Base-by-base conservation (phyloP, 2,797 vertebrate species). In the Monodelphis domestica region DNA sequence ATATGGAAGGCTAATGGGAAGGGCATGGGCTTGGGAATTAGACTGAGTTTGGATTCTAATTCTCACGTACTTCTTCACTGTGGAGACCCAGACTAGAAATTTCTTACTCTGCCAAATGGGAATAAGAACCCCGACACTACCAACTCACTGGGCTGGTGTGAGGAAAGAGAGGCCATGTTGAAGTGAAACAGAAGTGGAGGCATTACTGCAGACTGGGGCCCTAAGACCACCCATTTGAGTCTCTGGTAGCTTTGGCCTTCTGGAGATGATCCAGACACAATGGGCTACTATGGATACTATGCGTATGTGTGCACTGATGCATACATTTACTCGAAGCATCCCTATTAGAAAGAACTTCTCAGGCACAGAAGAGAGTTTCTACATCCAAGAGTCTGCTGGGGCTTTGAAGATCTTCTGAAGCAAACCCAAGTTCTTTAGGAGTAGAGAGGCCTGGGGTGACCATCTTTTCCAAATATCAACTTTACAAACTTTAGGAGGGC, bases 91-190 rank as follows among this genome's bases (percentile, higher is more conserved):
- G 93, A 87, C 12, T 89, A 90, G 70, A 93, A 5, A 54, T 17
- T 91, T 95, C 7, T 29, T 91, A 54, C 88, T 91, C 84, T 93
- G 53, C 90, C 92, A 94, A 91, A 88, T 54, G 57, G 87, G 7
- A 6, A 91, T 89, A 14, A 87, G 45, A 88, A 9, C 89, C 17
- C 1, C 28, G 54, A 6, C 9, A 24, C 55, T 52, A 89, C 24
- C 56, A 15, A 1, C 14, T 15, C 17, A n/a, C 15, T 38, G 92
- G 55, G 89, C 53, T 17, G 38, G 11, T 87, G 17, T 38, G 12
- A 96, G 93, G 7, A 90, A n/a, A n/a, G n/a, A n/a, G n/a, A n/a
- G n/a, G n/a, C n/a, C 91, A 91, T 91, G 92, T 57, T 50, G 1
- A 55, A 93, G 59, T 88, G 0, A 57, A 4, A 90, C 28, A 56